A percentile compares a stretch with the other conserved stretches of the same genome.
phyloP scores from a whole-genome alignment of 2,888 invertebrate species.

The Spodoptera picta region DNA sequence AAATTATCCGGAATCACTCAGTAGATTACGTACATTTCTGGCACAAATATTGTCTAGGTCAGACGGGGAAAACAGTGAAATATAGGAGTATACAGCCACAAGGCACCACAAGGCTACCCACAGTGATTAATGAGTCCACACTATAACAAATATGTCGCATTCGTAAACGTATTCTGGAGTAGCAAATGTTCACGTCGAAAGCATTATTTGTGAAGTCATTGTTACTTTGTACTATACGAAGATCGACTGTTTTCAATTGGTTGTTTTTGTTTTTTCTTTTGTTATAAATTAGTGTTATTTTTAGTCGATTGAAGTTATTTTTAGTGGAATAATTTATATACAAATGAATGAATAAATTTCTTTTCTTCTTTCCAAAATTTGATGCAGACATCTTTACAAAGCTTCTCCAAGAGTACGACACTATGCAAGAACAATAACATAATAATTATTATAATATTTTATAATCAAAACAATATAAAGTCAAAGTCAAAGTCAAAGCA shows the following conservation, averaged over 20 bases:
- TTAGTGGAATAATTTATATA: too few relatives aligned
- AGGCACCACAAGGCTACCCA: constrained; percentile 58
- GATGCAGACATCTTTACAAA: too few relatives aligned
- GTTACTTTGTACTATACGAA: constrained; percentile 17
- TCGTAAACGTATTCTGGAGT: constrained; percentile 59
- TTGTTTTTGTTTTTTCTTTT: background rate
- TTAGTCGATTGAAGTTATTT: too few relatives aligned
- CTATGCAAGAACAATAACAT: too few relatives aligned
- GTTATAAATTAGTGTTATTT: too few relatives aligned
- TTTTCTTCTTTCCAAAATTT: too few relatives aligned
- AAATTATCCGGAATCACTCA: constrained; percentile 72
- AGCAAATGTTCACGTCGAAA: constrained; percentile 50
- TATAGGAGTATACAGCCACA: constrained; percentile 62
- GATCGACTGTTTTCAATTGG: constrained; percentile 13
- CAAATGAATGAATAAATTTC: too few relatives aligned
- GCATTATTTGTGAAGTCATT: constrained; percentile 49
- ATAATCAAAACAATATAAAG: too few relatives aligned
- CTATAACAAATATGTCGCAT: constrained; percentile 76
- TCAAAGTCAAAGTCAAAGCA: too few relatives aligned
- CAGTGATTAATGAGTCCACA: constrained; percentile 77
- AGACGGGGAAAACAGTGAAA: constrained; percentile 63
- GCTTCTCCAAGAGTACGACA: too few relatives aligned
- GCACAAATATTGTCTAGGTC: constrained; percentile 69
- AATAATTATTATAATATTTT: too few relatives aligned
- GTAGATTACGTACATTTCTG: constrained; percentile 70